These are phyloP conservation scores for Erannis defoliaria DNA, from an alignment of 2,888 invertebrate genomes.

Conservation along the genomic window DNA sequence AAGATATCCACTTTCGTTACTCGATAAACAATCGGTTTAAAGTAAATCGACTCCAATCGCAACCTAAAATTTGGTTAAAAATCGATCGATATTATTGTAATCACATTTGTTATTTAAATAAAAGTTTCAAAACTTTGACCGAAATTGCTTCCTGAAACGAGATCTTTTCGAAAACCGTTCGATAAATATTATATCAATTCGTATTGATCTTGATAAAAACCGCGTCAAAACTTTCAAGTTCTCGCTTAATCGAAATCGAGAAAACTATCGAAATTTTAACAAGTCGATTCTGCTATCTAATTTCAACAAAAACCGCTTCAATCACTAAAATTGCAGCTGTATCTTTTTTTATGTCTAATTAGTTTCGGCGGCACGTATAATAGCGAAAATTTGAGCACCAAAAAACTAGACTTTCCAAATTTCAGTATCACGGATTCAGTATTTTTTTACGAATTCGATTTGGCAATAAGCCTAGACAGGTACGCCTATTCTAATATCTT, in stretches of 20 bases:
- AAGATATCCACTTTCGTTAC: constrained; percentile 68
- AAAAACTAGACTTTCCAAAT: constrained; percentile 17
- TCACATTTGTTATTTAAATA: neutral
- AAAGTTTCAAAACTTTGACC: neutral
- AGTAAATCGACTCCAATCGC: neutral
- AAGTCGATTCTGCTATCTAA: neutral
- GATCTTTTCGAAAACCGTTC: neutral
- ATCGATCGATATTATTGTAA: constrained; percentile 1
- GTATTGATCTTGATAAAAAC: neutral
- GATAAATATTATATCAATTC: neutral
- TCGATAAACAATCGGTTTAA: constrained; percentile 15
- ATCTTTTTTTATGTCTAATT: constrained; percentile 13
- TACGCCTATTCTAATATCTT: constrained; percentile 37
- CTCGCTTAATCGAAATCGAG: neutral
- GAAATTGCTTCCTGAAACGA: neutral
- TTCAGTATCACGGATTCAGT: constrained; percentile 4
- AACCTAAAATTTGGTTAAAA: neutral
- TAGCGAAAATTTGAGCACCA: constrained; percentile 11
- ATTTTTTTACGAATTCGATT: constrained; percentile 21
- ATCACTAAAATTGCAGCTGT: neutral
- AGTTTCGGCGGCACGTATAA: constrained; percentile 23
- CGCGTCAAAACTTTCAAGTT: neutral
- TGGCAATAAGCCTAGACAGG: constrained; percentile 34
- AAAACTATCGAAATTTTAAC: constrained; percentile 1
- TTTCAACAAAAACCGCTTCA: neutral